Conservation (phyloP, 2,113 vertebrate genomes). For the Lichenostomus cassidix region DNA sequence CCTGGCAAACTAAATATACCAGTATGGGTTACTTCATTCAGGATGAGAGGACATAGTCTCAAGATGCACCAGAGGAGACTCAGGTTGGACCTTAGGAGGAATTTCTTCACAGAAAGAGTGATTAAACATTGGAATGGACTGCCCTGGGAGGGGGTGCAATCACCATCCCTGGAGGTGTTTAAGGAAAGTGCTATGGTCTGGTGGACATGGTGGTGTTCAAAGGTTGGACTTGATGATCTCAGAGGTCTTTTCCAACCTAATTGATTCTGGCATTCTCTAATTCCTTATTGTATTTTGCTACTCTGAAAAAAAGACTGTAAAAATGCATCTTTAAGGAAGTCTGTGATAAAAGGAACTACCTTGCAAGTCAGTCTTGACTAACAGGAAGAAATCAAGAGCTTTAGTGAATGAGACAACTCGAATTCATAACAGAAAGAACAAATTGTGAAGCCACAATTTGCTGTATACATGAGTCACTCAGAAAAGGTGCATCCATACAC, state of each 20-base stretch:
- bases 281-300: background rate
- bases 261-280: background rate
- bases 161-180: background rate
- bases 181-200: background rate
- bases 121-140: background rate
- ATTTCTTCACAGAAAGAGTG: background rate
- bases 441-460: background rate
- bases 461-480: rapidly evolving
- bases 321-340: background rate
- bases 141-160: background rate
- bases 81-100: background rate
- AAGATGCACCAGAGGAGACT: background rate
- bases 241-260: background rate
- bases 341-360: background rate
- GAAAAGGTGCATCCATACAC: background rate
- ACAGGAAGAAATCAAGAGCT: background rate
- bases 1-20: background rate
- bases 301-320: background rate
- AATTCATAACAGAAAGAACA: background rate
- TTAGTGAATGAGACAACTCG: background rate
- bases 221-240: background rate
- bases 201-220: background rate
- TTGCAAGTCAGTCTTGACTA: background rate
- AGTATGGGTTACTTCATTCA: background rate
- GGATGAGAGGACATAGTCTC: background rate